phyloP scores from a whole-genome alignment of 2,797 vertebrate genomes.

The Aldrovandia affinis region DNA sequence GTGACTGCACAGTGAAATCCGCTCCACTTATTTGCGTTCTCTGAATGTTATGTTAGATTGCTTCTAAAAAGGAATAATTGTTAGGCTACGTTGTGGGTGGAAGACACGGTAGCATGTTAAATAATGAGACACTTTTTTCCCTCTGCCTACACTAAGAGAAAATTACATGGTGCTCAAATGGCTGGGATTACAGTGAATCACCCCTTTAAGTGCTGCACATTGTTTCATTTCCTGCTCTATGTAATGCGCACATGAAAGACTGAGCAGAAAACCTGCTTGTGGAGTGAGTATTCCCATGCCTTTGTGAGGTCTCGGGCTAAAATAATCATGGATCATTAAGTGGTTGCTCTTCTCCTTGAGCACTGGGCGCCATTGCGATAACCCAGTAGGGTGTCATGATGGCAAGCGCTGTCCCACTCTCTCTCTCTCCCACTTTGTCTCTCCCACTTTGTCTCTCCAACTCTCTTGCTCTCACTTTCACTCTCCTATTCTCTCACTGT shows the following conservation, averaged over 20 bases:
- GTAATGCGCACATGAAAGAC: neutral
- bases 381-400: conserved; percentile 57
- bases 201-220: neutral
- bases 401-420: conserved; percentile 52
- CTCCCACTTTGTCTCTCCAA: conserved; percentile 28
- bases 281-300: neutral
- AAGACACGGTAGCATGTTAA: neutral
- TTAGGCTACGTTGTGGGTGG: neutral
- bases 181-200: neutral
- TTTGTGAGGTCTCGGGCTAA: neutral
- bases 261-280: neutral
- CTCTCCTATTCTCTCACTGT: neutral
- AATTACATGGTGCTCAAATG: neutral
- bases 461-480: conserved; percentile 5
- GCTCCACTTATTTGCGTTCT: neutral
- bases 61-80: conserved; percentile 1
- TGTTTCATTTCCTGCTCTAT: neutral
- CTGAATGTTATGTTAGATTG: neutral
- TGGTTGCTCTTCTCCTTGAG: conserved; percentile 55
- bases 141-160: neutral
- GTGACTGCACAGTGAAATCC: neutral
- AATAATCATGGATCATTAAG: neutral
- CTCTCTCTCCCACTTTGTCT: conserved; percentile 32
- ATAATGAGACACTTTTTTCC: neutral
- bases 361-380: conserved; percentile 65